A percentile compares a stretch with the other conserved stretches of the same genome.
Evolutionary conservation across 2,113 vertebrate genomes (phyloP).

Genomic region (Gobio gobio): DNA sequence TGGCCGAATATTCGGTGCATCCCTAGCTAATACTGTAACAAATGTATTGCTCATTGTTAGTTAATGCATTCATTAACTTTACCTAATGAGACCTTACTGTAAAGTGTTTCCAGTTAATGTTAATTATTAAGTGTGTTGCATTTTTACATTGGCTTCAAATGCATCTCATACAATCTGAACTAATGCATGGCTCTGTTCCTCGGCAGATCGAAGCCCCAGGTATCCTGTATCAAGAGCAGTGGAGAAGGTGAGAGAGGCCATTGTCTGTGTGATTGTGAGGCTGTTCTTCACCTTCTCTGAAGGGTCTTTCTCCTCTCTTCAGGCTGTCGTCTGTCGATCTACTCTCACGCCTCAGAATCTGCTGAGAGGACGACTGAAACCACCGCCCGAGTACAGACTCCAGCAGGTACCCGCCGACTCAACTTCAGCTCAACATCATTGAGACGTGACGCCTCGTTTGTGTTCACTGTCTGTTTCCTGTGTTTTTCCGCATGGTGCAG

Average conservation of each 20-base stretch:
- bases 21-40: no score
- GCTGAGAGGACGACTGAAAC: slow-evolving; percentile 55
- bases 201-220: slow-evolving; percentile 58
- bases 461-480: background rate
- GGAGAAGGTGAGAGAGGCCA: slow-evolving; percentile 65
- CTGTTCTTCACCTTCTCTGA: background rate
- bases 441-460: background rate
- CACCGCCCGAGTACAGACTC: slow-evolving; percentile 66
- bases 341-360: slow-evolving; percentile 55
- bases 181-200: background rate
- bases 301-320: background rate
- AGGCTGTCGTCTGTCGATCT: slow-evolving; percentile 60
- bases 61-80: no score
- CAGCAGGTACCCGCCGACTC: slow-evolving; percentile 40
- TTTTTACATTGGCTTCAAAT: background rate
- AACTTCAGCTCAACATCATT: background rate
- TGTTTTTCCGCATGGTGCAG: slow-evolving; percentile 55
- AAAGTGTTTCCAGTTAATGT: no score
- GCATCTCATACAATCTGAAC: background rate
- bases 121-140: background rate
- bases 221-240: slow-evolving; percentile 68
- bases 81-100: no score
- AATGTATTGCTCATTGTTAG: no score
- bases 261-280: background rate
- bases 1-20: no score